Evolutionary conservation across 1,140 invertebrate species (phyloP).

Genomic region (Pentalonia nigronervosa): DNA sequence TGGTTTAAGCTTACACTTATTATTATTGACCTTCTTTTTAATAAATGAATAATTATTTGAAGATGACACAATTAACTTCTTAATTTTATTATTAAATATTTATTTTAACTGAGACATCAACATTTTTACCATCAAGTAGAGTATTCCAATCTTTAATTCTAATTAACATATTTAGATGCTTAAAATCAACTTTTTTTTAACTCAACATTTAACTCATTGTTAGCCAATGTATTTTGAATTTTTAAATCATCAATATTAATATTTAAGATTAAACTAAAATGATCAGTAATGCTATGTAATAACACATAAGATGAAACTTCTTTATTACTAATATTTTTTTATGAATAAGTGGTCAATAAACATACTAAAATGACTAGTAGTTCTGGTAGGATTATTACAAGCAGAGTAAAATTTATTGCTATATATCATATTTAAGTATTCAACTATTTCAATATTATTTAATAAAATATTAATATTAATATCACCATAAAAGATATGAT

Average conservation of each 20-base stretch:
- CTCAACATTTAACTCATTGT: neutral
- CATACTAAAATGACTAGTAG: neutral
- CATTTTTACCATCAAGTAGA: neutral
- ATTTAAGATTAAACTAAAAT: neutral
- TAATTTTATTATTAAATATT: no score
- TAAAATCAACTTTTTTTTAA: neutral
- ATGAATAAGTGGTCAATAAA: neutral
- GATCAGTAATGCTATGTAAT: neutral
- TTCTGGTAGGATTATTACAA: conserved; percentile 5
- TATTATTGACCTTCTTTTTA: neutral
- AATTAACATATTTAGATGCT: neutral
- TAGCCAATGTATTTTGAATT: neutral
- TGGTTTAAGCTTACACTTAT: neutral
- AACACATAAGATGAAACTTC: neutral
- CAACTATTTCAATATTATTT: neutral
- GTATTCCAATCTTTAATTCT: neutral
- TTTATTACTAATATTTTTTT: neutral
- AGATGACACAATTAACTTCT: no score
- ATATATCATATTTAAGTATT: neutral
- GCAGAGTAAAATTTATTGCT: conserved; percentile 13
- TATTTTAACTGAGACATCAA: neutral
- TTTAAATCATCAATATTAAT: conserved; percentile 11
- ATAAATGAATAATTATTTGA: no score
- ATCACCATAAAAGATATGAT: neutral
- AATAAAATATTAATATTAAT: neutral